A percentile compares a stretch with the other conserved stretches of the same genome.
These are phyloP conservation scores for Pseudococcus longispinus DNA, from an alignment of 2,888 invertebrate genomes.

Conservation along the genomic window DNA sequence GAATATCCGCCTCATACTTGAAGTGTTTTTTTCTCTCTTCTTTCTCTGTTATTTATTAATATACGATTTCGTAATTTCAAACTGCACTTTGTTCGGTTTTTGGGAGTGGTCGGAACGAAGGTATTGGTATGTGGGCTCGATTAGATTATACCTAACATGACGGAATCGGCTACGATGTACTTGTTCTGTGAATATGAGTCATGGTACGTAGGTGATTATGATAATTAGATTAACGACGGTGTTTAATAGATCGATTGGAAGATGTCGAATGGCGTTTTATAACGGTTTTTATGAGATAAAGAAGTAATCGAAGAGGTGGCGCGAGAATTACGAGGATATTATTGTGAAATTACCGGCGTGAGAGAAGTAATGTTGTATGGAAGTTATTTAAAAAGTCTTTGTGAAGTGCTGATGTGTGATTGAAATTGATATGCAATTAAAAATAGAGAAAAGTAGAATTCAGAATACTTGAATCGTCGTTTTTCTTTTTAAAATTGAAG, in stretches of 20 bases:
- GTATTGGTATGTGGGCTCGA: neutral
- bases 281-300: too few species aligned
- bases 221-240: neutral
- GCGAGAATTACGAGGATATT: too few species aligned
- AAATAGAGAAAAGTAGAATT: too few species aligned
- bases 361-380: too few species aligned
- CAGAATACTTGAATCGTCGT: too few species aligned
- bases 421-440: too few species aligned
- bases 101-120: neutral
- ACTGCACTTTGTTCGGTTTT: neutral
- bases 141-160: neutral
- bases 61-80: neutral
- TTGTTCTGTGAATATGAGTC: neutral
- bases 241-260: neutral
- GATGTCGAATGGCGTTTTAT: neutral
- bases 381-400: too few species aligned
- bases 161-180: neutral
- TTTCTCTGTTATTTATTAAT: constrained; percentile 15
- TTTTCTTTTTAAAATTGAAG: too few species aligned
- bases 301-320: too few species aligned
- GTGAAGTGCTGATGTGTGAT: too few species aligned
- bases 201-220: neutral
- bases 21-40: neutral
- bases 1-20: neutral
- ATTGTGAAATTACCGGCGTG: too few species aligned